A percentile compares a stretch with the other conserved stretches of the same genome.
These are phyloP conservation scores for Enteromius mattozi DNA, from an alignment of 2,797 vertebrate species.

Conservation along the genomic window DNA sequence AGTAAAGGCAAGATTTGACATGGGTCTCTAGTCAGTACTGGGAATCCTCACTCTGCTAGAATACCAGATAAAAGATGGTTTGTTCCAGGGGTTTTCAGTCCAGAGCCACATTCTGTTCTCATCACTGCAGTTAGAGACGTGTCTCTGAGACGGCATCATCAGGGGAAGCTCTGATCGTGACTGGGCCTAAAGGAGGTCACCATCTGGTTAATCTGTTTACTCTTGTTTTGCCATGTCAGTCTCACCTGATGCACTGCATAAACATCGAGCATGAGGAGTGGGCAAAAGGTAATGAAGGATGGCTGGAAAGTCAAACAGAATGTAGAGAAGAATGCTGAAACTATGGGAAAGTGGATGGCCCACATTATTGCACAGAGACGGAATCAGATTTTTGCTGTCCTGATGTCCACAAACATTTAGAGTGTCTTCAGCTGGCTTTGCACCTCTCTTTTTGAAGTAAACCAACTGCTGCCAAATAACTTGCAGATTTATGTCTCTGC, in stretches of 20 bases:
- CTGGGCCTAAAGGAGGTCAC: slow-evolving; percentile 44
- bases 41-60: slow-evolving; percentile 16
- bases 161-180: slow-evolving; percentile 70
- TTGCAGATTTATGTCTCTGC: background rate
- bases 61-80: background rate
- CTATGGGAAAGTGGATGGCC: background rate
- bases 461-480: background rate
- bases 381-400: background rate
- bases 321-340: background rate
- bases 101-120: background rate
- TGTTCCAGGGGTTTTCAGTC: background rate
- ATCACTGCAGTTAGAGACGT: slow-evolving; percentile 48
- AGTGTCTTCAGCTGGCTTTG: background rate
- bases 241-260: slow-evolving; percentile 38
- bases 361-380: background rate
- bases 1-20: background rate
- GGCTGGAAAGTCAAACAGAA: slow-evolving; percentile 27
- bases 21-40: slow-evolving; percentile 70
- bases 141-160: slow-evolving; percentile 63
- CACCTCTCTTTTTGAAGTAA: slow-evolving; percentile 25
- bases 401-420: slow-evolving; percentile 20
- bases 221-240: slow-evolving; percentile 50
- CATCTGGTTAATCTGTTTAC: slow-evolving; percentile 71
- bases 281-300: slow-evolving; percentile 1
- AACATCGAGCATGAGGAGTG: slow-evolving; percentile 62